phyloP scores from a whole-genome alignment of 35 echinoderm and acorn worm genomes.

The Hemicentrotus pulcherrimus region DNA sequence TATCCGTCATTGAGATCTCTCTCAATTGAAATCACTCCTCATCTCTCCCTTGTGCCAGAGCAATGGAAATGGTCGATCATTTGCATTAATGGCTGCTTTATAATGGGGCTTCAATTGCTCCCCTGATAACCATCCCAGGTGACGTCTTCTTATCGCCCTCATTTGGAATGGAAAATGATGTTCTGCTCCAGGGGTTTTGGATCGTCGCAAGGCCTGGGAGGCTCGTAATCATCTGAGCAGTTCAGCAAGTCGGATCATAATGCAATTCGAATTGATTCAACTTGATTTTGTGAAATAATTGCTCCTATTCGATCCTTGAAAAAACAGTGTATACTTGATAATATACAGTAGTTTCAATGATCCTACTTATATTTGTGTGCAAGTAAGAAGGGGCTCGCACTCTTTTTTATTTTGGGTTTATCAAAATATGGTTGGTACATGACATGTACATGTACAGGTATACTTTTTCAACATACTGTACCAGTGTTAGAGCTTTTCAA shows the following conservation, averaged over 20 bases:
- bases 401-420: too few relatives aligned
- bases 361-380: too few relatives aligned
- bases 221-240: neutral
- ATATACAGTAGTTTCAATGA: too few relatives aligned
- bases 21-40: neutral
- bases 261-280: neutral
- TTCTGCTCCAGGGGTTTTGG: neutral
- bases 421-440: too few relatives aligned
- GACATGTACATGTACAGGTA: too few relatives aligned
- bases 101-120: slow-evolving; percentile 19
- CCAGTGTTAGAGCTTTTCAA: too few relatives aligned
- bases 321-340: neutral
- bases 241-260: neutral
- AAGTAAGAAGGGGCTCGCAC: too few relatives aligned
- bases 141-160: neutral
- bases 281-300: neutral
- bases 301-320: neutral
- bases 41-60: slow-evolving; percentile 15
- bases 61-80: slow-evolving; percentile 12
- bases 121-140: neutral
- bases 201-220: neutral
- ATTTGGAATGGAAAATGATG: neutral
- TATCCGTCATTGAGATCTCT: too few relatives aligned
- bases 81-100: neutral
- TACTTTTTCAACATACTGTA: too few relatives aligned